These are phyloP conservation scores for Saguinus midas DNA, from an alignment of 2,113 vertebrate species.

Conservation along the genomic window DNA sequence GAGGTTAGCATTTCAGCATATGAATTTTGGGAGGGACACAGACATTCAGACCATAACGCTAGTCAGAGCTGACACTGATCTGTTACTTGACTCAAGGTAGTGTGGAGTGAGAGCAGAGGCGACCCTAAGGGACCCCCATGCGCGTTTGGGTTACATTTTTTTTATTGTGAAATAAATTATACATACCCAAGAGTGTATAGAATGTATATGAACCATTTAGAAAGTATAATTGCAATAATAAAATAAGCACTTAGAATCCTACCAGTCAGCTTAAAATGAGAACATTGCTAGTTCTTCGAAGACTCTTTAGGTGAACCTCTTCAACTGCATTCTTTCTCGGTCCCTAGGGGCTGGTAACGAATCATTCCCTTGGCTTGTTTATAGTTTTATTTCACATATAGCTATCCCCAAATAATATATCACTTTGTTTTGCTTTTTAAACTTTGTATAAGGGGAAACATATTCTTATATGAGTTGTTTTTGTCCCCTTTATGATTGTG, in stretches of 20 bases:
- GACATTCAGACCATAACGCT: background rate
- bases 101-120: background rate
- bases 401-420: background rate
- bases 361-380: background rate
- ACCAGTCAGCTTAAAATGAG: background rate
- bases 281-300: background rate
- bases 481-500: background rate
- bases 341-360: background rate
- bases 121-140: background rate
- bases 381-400: background rate
- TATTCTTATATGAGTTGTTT: background rate
- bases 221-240: background rate
- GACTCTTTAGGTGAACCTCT: background rate
- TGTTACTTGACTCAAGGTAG: background rate
- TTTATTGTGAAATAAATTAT: slow-evolving; percentile 9
- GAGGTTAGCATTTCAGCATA: background rate
- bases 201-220: background rate
- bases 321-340: background rate
- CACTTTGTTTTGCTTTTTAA: background rate
- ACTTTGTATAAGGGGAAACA: background rate
- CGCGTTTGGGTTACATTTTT: background rate
- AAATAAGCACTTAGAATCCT: background rate
- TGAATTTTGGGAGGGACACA: background rate
- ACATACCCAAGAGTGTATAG: background rate
- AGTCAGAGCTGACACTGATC: background rate